phyloP scores from a whole-genome alignment of 2,113 vertebrate genomes.

The Dasyornis broadbenti region DNA sequence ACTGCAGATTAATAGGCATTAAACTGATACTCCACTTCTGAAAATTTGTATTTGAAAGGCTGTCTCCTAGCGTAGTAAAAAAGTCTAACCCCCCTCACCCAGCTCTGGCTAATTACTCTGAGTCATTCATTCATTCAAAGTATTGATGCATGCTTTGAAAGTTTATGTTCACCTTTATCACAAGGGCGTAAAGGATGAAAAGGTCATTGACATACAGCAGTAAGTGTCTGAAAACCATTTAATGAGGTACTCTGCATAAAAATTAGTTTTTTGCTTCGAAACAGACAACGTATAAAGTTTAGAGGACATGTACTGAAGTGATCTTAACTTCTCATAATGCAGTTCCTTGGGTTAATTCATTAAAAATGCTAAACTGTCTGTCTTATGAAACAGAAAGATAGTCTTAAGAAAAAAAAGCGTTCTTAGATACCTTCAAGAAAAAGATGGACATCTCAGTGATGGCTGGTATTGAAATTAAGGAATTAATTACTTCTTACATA shows the following conservation, averaged over 20 bases:
- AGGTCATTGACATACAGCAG: background rate
- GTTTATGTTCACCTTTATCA: background rate
- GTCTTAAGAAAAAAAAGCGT: background rate
- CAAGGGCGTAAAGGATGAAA: background rate
- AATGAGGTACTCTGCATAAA: slow-evolving; percentile 9
- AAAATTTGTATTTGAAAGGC: background rate
- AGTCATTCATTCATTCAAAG: background rate
- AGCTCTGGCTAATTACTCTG: background rate
- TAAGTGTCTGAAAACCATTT: background rate
- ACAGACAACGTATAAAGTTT: background rate
- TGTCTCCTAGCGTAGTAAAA: background rate
- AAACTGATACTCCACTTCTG: background rate
- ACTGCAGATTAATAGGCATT: background rate
- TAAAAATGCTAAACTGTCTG: background rate
- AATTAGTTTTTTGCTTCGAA: background rate
- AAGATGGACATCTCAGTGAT: background rate
- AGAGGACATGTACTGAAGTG: background rate
- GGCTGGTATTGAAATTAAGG: background rate
- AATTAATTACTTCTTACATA: background rate
- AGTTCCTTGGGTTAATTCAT: background rate
- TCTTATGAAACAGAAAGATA: background rate
- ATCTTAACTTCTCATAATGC: background rate
- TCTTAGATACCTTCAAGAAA: background rate
- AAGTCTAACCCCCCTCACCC: background rate
- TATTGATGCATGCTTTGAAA: background rate